phyloP scores from a whole-genome alignment of 2,797 vertebrate species.

The Erpetoichthys calabaricus region DNA sequence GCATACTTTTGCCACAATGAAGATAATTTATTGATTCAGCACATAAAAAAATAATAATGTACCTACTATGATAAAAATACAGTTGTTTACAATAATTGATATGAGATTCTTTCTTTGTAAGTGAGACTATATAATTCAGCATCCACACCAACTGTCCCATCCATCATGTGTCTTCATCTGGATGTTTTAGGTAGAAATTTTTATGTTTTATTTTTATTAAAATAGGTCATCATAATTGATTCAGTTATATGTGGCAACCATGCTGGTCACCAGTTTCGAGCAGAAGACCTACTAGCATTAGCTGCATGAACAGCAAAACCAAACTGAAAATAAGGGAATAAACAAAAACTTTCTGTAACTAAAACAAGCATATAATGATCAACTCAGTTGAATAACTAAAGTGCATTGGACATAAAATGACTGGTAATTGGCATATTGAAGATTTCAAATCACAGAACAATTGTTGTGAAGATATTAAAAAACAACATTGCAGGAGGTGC shows the following conservation, averaged over 20 bases:
- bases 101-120: too few relatives aligned
- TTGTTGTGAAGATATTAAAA: too few relatives aligned
- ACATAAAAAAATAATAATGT: slow-evolving; percentile 11
- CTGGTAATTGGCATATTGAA: too few relatives aligned
- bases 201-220: too few relatives aligned
- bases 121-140: too few relatives aligned
- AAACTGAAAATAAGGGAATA: slow-evolving; percentile 27
- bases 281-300: slow-evolving; percentile 42
- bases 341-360: slow-evolving; percentile 33
- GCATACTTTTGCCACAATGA: slow-evolving; percentile 31
- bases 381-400: slow-evolving; percentile 13
- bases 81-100: too few relatives aligned
- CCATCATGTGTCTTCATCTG: too few relatives aligned
- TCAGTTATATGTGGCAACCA: slow-evolving; percentile 35
- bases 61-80: too few relatives aligned
- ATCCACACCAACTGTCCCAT: too few relatives aligned
- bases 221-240: slow-evolving; percentile 4
- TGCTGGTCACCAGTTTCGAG: slow-evolving; percentile 33
- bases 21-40: slow-evolving; percentile 37
- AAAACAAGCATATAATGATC: slow-evolving; percentile 3
- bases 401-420: slow-evolving; percentile 10
- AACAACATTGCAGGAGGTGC: too few relatives aligned
- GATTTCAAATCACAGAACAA: too few relatives aligned
- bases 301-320: slow-evolving; percentile 27
- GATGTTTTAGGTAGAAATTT: too few relatives aligned